Percentiles rank a stretch among this genome's conserved stretches.
These are phyloP conservation scores for Neodiprion pinetum DNA, from an alignment of 1,140 invertebrate species.

Conservation along the genomic window DNA sequence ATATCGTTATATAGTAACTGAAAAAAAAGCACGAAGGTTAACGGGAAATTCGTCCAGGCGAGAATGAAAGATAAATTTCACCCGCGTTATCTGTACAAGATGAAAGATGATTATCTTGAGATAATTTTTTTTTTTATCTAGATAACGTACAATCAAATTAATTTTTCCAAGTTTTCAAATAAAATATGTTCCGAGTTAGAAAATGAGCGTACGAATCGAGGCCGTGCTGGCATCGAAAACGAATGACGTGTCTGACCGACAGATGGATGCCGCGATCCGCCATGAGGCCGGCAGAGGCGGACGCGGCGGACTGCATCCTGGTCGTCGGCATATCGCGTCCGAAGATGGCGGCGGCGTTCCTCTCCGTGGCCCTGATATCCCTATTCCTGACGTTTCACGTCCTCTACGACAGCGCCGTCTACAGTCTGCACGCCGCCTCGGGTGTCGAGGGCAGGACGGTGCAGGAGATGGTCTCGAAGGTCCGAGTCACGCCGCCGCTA, in stretches of 20 bases:
- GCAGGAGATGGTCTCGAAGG: constrained; percentile 37
- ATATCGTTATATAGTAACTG: no score
- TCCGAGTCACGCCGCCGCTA: constrained; percentile 51
- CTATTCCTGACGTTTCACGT: constrained; percentile 83
- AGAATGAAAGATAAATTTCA: no score
- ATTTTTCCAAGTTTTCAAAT: no score
- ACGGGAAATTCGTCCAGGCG: no score
- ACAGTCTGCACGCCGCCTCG: constrained; percentile 72
- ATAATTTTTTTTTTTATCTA: no score
- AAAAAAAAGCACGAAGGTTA: no score
- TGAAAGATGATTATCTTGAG: no score
- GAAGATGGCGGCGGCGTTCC: constrained; percentile 78
- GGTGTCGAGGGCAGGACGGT: constrained; percentile 43
- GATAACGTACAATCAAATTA: no score
- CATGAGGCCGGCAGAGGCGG: constrained; percentile 78
- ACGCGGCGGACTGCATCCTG: constrained; percentile 79
- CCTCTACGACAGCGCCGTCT: constrained; percentile 82
- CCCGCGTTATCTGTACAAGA: no score
- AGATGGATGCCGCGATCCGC: constrained; percentile 81
- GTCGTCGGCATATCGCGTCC: constrained; percentile 80
- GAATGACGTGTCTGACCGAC: constrained; percentile 14
- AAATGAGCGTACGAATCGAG: no score
- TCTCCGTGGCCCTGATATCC: constrained; percentile 77
- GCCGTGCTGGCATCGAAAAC: no score
- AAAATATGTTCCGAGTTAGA: no score